A percentile compares a stretch with the other conserved stretches of the same genome.
Evolutionary conservation across 2,888 invertebrate species (phyloP).

Genomic region (Hedychridium roseum): DNA sequence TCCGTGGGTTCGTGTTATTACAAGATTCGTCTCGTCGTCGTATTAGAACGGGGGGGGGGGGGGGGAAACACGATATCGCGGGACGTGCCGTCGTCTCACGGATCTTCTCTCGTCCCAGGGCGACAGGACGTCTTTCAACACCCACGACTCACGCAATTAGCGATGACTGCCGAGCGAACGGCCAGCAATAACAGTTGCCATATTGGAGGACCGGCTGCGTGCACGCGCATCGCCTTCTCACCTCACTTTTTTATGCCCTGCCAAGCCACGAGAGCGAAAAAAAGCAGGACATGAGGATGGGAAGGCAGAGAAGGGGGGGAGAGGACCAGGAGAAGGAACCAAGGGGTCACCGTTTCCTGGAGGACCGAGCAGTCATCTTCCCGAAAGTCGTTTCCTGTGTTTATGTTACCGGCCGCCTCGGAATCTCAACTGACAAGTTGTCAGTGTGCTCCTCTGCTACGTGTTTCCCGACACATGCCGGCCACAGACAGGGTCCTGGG

Average conservation of each 20-base stretch:
- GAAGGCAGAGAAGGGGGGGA: too few relatives aligned
- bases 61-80: conserved; percentile 28
- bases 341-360: conserved; percentile 44
- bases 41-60: too few relatives aligned
- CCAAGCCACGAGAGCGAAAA: too few relatives aligned
- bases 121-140: conserved; percentile 31
- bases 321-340: conserved; percentile 15
- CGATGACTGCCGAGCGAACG: conserved; percentile 10
- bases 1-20: too few relatives aligned
- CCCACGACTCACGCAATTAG: conserved; percentile 32
- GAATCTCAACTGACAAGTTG: conserved; percentile 50
- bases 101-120: conserved; percentile 1
- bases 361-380: conserved; percentile 30
- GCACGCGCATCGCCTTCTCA: not conserved
- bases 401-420: conserved; percentile 40
- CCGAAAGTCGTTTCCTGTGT: conserved; percentile 45
- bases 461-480: conserved; percentile 45
- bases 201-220: conserved; percentile 2
- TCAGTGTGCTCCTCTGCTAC: conserved; percentile 47
- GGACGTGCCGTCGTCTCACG: conserved; percentile 25
- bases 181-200: too few relatives aligned
- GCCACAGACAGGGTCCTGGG: too few relatives aligned
- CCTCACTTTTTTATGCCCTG: not conserved
- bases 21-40: too few relatives aligned
- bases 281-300: too few relatives aligned